phyloP scores from a whole-genome alignment of 2,797 vertebrate species.

The Xerus rutilus region DNA sequence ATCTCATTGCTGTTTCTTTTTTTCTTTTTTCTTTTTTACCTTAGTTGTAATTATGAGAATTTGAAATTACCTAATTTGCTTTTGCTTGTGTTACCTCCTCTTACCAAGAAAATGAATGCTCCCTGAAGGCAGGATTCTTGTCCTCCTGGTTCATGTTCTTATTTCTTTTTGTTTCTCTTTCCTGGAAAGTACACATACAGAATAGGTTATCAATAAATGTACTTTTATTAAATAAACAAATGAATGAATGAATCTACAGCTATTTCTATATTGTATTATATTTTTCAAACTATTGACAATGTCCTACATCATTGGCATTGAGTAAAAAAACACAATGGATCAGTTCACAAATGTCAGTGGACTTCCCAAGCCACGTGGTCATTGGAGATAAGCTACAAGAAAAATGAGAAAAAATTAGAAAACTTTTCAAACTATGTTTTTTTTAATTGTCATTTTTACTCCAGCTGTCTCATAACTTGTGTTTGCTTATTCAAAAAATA shows the following conservation, averaged over 20 bases:
- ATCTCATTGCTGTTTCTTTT: not conserved
- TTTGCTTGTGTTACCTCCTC: not conserved
- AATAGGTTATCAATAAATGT: not conserved
- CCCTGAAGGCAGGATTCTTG: not conserved
- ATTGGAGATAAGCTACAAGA: not conserved
- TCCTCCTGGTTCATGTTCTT: not conserved
- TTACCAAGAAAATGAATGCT: not conserved
- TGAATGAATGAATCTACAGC: not conserved
- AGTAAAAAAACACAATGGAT: not conserved
- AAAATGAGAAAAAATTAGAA: not conserved
- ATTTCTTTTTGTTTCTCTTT: not conserved
- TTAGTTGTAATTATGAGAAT: not conserved
- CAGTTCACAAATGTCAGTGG: not conserved
- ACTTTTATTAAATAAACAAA: constrained; percentile 10
- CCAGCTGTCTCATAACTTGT: not conserved
- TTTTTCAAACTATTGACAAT: not conserved
- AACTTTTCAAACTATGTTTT: not conserved
- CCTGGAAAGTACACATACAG: not conserved
- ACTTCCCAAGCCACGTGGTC: not conserved
- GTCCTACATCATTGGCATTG: not conserved
- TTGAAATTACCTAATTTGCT: not conserved
- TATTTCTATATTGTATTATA: not conserved
- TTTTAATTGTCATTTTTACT: not conserved
- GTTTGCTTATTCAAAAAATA: not conserved
- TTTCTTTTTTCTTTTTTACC: not conserved